phyloP scores from a whole-genome alignment of 2,797 vertebrate genomes.

The Rhinichthys osculus region DNA sequence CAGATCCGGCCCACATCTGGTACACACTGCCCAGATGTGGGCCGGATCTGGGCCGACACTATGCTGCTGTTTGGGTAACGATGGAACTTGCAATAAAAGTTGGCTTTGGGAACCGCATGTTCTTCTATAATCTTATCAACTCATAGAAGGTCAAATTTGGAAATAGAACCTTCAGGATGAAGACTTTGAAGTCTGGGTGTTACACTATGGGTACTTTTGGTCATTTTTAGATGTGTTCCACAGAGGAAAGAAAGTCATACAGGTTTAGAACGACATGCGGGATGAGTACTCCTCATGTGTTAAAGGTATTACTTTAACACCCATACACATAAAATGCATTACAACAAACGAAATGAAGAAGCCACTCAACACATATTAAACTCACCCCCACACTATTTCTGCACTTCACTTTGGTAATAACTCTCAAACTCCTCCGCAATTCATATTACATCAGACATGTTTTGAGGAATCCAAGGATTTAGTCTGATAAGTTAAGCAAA shows the following conservation, averaged over 20 bases:
- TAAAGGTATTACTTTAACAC: not conserved
- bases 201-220: not conserved
- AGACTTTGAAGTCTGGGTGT: not conserved
- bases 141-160: too few relatives aligned
- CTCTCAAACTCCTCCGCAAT: slow-evolving; percentile 34
- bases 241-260: not conserved
- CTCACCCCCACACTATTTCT: slow-evolving; percentile 12
- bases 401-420: slow-evolving; percentile 25
- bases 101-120: too few relatives aligned
- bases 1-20: too few relatives aligned
- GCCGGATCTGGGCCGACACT: too few relatives aligned
- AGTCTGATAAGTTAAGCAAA: slow-evolving; percentile 46
- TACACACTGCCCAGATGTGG: too few relatives aligned
- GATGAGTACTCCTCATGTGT: not conserved
- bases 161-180: too few relatives aligned
- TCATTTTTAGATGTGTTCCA: not conserved
- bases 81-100: too few relatives aligned
- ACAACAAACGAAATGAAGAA: slow-evolving; percentile 22
- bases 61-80: too few relatives aligned
- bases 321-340: slow-evolving; percentile 5
- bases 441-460: slow-evolving; percentile 43
- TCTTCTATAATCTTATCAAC: too few relatives aligned
- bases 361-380: slow-evolving; percentile 1
- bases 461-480: slow-evolving; percentile 44
- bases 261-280: not conserved